A percentile compares a stretch with the other conserved stretches of the same genome.
Evolutionary conservation across 1,140 invertebrate species (phyloP).

Genomic region (Trichonephila inaurata): DNA sequence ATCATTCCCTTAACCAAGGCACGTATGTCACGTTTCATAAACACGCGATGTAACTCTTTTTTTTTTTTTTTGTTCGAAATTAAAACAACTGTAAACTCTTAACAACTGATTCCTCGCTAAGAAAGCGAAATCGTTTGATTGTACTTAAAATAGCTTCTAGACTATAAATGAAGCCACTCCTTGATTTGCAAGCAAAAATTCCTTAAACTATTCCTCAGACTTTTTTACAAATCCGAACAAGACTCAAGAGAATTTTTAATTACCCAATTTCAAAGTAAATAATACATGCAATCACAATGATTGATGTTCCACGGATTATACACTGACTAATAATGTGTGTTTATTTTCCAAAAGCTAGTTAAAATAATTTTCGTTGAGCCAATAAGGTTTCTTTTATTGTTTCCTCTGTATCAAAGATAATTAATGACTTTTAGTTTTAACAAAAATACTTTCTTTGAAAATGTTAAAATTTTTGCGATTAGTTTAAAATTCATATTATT

Average conservation of each 20-base stretch:
- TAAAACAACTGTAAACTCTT: background rate
- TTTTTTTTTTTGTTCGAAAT: background rate
- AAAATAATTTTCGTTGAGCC: too few species aligned
- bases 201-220: background rate
- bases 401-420: too few species aligned
- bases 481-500: too few species aligned
- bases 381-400: too few species aligned
- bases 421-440: too few species aligned
- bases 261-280: background rate
- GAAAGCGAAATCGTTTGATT: background rate
- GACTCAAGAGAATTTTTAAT: background rate
- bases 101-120: background rate
- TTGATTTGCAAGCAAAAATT: background rate
- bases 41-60: background rate
- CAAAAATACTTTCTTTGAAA: too few species aligned
- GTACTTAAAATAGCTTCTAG: background rate
- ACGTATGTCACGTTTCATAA: background rate
- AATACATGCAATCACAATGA: background rate
- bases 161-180: background rate
- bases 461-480: too few species aligned
- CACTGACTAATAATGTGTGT: too few species aligned
- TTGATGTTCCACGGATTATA: background rate
- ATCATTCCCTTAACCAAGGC: background rate
- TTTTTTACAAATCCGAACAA: background rate
- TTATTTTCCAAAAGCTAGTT: too few species aligned